A percentile compares a stretch with the other conserved stretches of the same genome.
These are phyloP conservation scores for Anagrus nilaparvatae DNA, from an alignment of 1,140 invertebrate species.

Conservation along the genomic window DNA sequence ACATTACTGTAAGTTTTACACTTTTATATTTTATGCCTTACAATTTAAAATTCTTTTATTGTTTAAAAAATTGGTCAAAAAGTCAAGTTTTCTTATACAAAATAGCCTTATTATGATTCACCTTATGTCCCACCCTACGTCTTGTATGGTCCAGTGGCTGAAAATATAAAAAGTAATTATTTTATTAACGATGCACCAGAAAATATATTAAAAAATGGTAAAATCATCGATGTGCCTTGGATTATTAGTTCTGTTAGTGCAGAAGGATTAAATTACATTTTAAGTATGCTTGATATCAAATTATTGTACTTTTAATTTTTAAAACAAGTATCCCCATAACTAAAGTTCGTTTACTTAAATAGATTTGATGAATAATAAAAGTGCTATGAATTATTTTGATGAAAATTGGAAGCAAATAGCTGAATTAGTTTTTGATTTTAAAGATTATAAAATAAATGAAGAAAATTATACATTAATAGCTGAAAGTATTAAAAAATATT, in stretches of 20 bases:
- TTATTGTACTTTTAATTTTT: neutral
- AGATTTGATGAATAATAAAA: constrained; percentile 41
- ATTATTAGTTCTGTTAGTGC: constrained; percentile 46
- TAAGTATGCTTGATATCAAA: constrained; percentile 31
- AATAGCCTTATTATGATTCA: constrained; percentile 27
- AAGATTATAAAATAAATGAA: constrained; percentile 45
- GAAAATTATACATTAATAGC: constrained; percentile 35
- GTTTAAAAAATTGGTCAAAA: no score
- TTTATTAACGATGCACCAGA: constrained; percentile 49
- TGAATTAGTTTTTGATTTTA: constrained; percentile 47
- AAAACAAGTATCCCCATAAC: neutral
- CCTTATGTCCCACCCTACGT: constrained; percentile 47
- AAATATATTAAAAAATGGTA: constrained; percentile 41
- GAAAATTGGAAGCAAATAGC: constrained; percentile 46
- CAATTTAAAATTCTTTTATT: no score
- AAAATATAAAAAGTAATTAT: constrained; percentile 37
- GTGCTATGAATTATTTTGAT: constrained; percentile 41
- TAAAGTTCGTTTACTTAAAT: constrained; percentile 12
- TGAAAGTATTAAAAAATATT: constrained; percentile 45
- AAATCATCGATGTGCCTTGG: constrained; percentile 47
- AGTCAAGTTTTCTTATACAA: constrained; percentile 9
- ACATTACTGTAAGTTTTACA: no score
- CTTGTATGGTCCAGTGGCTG: constrained; percentile 49
- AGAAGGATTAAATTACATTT: constrained; percentile 52
- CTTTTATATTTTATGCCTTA: constrained; percentile 5